Percentiles rank a stretch among this genome's conserved stretches.
Conservation (phyloP, 2,113 vertebrate species). For the Oreochromis niloticus region DNA sequence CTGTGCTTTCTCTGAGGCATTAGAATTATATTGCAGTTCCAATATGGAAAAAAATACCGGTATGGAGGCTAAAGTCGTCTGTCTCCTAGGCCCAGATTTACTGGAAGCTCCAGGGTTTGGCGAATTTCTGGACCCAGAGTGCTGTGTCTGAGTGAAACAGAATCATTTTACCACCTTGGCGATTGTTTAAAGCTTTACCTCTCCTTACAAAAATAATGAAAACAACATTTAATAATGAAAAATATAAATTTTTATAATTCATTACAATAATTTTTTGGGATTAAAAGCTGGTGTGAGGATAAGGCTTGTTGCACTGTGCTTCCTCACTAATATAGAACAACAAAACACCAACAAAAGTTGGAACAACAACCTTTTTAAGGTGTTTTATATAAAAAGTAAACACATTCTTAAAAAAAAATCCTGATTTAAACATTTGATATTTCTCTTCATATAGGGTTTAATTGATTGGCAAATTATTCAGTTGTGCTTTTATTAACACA, state of each 20-base stretch:
- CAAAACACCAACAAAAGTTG: not conserved
- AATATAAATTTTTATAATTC: not conserved
- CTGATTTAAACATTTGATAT: not conserved
- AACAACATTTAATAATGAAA: not conserved
- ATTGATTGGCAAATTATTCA: not conserved
- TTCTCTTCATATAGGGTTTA: not conserved
- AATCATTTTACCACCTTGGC: constrained; percentile 31
- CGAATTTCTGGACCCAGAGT: constrained; percentile 56
- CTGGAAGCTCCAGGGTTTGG: constrained; percentile 70
- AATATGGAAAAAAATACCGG: constrained; percentile 63
- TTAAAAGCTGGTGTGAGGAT: constrained; percentile 7
- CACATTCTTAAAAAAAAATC: not conserved
- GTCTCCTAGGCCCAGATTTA: constrained; percentile 65
- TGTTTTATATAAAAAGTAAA: not conserved
- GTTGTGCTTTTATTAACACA: not conserved
- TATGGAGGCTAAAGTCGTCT: constrained; percentile 73
- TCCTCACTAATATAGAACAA: constrained; percentile 16
- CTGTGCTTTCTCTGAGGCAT: constrained; percentile 45
- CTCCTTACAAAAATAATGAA: not conserved
- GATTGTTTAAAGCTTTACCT: not conserved
- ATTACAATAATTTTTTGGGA: not conserved
- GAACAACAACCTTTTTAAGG: not conserved
- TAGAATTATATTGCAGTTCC: constrained; percentile 27
- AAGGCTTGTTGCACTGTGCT: constrained; percentile 38
- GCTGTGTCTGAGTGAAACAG: constrained; percentile 72